Evolutionary conservation across 1,140 invertebrate genomes (phyloP), one percentile per base, ranked within the genome.

Genomic region (Brachionus paranguensis): DNA sequence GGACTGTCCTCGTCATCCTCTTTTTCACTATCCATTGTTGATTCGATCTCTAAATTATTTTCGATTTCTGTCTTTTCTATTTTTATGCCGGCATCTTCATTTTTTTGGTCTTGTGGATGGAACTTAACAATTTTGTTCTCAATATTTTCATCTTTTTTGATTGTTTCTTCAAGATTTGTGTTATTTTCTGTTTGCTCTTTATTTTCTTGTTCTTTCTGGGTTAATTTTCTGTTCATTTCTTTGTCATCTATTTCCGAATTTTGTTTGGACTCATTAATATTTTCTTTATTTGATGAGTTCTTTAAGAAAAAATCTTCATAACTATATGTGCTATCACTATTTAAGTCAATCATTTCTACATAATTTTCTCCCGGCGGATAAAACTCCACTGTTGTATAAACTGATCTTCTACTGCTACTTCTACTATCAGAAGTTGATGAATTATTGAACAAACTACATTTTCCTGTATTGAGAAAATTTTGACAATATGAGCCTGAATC

Each of bases 341-440:
- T 50, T 27, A 76, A 20, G 27, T 76, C 72, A 11, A 76, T 27
- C 45, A 76, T 50, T 50, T 76, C 72, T 17, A 76, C 72, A 76
- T 53, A 29, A 50, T 76, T 76, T 8, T 47, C 20, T 4, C 72
- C 27, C 3, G 72, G 72, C 29, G 72, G 72, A 50, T 50, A 76
- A 50, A 76, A 76, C 53, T 76, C 72, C 5, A 76, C 72, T 24
- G 27, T 76, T 7, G 72, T 76, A 76, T 50, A 76, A 50, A 76
- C 27, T 29, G 72, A 76, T 76, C 72, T 47, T 47, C 45, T 76
- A 29, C 72, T 76, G 47, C 72, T 76, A 24, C 45, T 76, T 76
- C 72, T 47, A 76, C 72, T 76, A 10, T 50, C 72, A 33, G 27
- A 27, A 7, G 72, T 20, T 14, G 43, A 50, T 50, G 24, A 50